Base-by-base conservation (phyloP, 2,113 vertebrate species). In the Rhegmatorhina hoffmannsi region DNA sequence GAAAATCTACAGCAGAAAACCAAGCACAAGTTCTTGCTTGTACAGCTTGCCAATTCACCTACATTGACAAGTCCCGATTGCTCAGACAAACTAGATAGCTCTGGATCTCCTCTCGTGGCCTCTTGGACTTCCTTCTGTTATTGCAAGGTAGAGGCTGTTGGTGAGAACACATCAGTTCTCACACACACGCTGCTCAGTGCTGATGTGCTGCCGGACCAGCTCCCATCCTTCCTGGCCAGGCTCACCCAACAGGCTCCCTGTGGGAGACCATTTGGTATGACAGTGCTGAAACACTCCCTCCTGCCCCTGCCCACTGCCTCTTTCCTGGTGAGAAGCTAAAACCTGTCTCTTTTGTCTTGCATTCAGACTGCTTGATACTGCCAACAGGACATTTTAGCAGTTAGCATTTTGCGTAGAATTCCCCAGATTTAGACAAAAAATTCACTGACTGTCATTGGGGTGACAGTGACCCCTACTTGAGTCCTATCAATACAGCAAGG, bases 181-280 rank as follows among this genome's bases (percentile, higher is more conserved):
- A 66, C 6, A 12, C 0, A 3, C 26, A 14, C 0, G 2, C 24
- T 88, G 56, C 40, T 62, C 75, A 0, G 2, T 40, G 44, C 40
- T 26, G 49, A 63, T 4, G 0, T 21, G 44, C 62, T 76, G 67
- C 62, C 20, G 18, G 49, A 34, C 17, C 3, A 34, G 40, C 60
- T 66, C 20, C 7, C 26, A n/a, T 40, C 44, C 49, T 47, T 56
- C 26, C 5, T 1, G 3, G 10, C 16, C 76, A 66, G 36, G 53
- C 13, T 88, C 40, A 83, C 53, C 38, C 49, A 76, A 25, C 62
- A 79, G 75, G 17, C n/a, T 83, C 36, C n/a, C 62, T 2, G 1
- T 5, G 1, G 12, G 79, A 83, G 36, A 49, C 21, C 21, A 36
- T 49, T 36, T 13, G 10, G 10, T 49, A 21, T 7, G 19, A 49